Conservation (phyloP, 2,113 vertebrate species). For the Varanus komodoensis region DNA sequence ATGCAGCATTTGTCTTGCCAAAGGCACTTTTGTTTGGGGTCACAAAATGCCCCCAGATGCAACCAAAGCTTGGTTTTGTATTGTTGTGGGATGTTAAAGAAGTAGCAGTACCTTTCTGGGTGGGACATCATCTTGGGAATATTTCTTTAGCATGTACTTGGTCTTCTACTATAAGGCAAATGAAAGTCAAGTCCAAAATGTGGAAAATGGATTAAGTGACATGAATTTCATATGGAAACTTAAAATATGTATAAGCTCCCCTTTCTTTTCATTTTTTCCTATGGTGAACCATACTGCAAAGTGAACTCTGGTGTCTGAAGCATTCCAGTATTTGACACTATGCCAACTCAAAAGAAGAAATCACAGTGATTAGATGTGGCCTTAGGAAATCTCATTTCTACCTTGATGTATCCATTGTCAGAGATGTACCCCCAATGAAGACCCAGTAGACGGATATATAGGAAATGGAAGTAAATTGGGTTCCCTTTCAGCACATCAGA, state of each 20-base stretch:
- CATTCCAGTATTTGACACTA: not conserved
- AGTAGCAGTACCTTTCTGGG: not conserved
- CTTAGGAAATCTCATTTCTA: not conserved
- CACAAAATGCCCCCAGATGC: no score
- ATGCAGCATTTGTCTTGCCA: no score
- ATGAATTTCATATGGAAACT: not conserved
- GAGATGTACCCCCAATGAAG: not conserved
- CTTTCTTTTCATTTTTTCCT: not conserved
- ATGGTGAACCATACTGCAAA: not conserved
- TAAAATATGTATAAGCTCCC: not conserved
- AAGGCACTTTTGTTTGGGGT: no score
- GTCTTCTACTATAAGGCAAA: not conserved
- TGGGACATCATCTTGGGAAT: not conserved
- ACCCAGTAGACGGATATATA: not conserved
- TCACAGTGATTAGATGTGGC: not conserved
- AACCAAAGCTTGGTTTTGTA: no score
- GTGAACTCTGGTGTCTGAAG: not conserved
- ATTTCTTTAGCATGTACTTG: not conserved
- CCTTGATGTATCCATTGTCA: not conserved
- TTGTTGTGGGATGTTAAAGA: not conserved
- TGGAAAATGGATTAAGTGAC: not conserved
- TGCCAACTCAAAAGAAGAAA: not conserved
- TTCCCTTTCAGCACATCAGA: conserved; percentile 7
- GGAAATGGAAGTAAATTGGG: no score
- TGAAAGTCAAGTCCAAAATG: not conserved